phyloP scores from a whole-genome alignment of 2,888 invertebrate genomes.

The Conus canariensis region DNA sequence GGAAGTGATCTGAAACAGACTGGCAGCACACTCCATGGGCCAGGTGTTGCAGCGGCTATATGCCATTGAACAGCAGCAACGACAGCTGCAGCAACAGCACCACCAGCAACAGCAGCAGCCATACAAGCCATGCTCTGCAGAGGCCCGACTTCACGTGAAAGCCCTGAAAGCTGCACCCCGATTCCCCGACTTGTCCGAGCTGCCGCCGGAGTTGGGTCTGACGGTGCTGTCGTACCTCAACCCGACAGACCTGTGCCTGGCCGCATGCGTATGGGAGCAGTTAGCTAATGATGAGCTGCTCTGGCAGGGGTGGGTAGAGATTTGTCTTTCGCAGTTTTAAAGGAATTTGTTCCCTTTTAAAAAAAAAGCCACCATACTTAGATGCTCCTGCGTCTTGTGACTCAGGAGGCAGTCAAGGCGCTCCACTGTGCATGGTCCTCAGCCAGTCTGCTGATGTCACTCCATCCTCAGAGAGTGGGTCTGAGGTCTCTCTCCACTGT shows the following conservation, averaged over 20 bases:
- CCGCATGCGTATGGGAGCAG: constrained; percentile 80
- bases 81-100: constrained; percentile 41
- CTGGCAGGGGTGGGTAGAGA: constrained; percentile 78
- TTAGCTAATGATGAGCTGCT: constrained; percentile 80
- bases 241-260: constrained; percentile 81
- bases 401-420: no score
- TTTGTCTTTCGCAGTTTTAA: neutral
- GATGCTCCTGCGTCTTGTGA: no score
- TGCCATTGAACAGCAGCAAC: constrained; percentile 46
- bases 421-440: no score
- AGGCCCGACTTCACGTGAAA: neutral
- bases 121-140: neutral
- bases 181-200: constrained; percentile 78
- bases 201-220: constrained; percentile 80
- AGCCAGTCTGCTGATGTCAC: no score
- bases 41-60: constrained; percentile 57
- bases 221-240: constrained; percentile 80
- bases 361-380: neutral
- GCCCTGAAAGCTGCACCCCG: neutral
- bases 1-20: neutral
- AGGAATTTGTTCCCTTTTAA: neutral
- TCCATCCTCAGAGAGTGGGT: no score
- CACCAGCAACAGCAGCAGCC: no score
- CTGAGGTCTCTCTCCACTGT: no score
- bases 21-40: constrained; percentile 49